Base-by-base conservation (phyloP, 2,113 vertebrate genomes). In the Suncus etruscus region DNA sequence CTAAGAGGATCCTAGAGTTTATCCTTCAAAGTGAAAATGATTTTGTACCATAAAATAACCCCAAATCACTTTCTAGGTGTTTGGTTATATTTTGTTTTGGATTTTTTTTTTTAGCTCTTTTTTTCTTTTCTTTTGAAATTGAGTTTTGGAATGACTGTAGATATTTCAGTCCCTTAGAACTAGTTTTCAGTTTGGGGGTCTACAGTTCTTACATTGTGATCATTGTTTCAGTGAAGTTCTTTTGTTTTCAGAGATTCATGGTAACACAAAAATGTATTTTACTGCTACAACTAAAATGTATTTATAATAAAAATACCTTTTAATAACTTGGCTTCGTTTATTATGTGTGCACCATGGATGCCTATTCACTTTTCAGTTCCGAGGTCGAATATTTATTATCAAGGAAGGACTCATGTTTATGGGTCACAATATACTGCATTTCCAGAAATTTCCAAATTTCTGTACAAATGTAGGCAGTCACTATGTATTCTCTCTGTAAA, bases 241-340 rank as follows among this genome's bases (percentile, higher is more conserved):
- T 96, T 96, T 95, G 91, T 97, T 97, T 96, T 95, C 93, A 96
- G 96, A 97, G 91, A 96, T 95, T 94, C 95, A 96, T 97, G 95
- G 96, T 96, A 97, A 97, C 96, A 96, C 96, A 96, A 97, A 39
- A 97, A 96, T 95, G 94, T 97, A 97, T 97, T 96, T 97, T 97
- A 95, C 95, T 95, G 96, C 96, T 96, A 96, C 96, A 95, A 97
- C 97, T 97, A 96, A 97, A 97, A 97, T 97, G 96, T 97, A 97
- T 97, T 97, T 96, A 97, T 97, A 97, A 97, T 97, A 96, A 97
- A 54, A 96, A 96, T 94, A 86, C 90, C 96, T 97, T 97, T 95
- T 96, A 97, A 97, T 96, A 97, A 97, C 86, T 81, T 69, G 92
- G 91, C 91, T 91, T 31, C 81, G 51, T 93, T 93, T 90, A 72